Base-by-base conservation (phyloP, 2,113 vertebrate genomes). In the Mobula hypostoma region DNA sequence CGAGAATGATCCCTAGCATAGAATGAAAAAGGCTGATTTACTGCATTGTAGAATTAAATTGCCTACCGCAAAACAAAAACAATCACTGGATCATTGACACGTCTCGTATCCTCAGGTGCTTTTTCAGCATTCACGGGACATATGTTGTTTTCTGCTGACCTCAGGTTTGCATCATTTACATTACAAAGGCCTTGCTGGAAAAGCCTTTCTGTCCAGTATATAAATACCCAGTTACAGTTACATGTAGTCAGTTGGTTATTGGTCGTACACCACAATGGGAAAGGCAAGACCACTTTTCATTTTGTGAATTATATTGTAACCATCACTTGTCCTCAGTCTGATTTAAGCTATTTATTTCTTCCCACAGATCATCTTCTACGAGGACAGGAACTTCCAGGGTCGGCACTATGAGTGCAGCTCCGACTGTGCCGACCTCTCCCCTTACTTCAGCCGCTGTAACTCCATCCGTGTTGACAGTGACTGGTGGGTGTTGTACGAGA, bases 341-440 rank as follows among this genome's bases (percentile, higher is more conserved):
- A 48, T 48, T 48, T 48, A 48, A 48, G 48, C 48, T 2, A 48
- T 15, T 68, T 70, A 70, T 70, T 11, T 61, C 27, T 32, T 6
- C 87, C 77, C 76, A 94, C 94, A 94, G n/a, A 94, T 95, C 77
- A 94, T 94, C 77, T 94, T 95, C 29, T 95, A 95, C 17, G 95
- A 95, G 83, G 94, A 94, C 12, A 83, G 94, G 40, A 85, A 94
- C 87, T 94, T 94, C 77, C 94, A 94, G 80, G 94, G 95, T 40
- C 94, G 29, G 36, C 82, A 83, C 85, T 95, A 94, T 88, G 94
- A 95, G 79, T 94, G 95, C 94, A 82, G 74, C 11, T 83, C 19
- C 40, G 83, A 88, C 83, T 32, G 27, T 88, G 58, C 83, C 12
- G 58, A 88, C 83, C 83, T 88, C 56, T n/a, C 58, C 58, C 27